Conservation (phyloP, 2,888 invertebrate species). For the Ethmia dodecea region DNA sequence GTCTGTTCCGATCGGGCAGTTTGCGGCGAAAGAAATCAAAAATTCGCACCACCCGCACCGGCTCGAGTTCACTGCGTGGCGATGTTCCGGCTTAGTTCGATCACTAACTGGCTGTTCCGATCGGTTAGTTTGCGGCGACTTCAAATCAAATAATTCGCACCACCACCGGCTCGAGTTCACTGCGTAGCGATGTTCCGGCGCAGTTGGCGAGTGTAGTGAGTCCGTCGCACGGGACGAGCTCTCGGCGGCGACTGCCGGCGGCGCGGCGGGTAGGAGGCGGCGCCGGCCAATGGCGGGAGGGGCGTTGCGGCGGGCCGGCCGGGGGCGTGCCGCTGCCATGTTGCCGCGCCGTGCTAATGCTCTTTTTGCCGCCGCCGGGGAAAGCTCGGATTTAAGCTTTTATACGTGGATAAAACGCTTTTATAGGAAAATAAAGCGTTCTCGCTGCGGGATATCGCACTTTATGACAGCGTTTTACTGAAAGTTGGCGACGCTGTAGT, state of each 20-base stretch:
- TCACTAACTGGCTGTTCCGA: conserved; percentile 1
- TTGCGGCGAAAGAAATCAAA: no score
- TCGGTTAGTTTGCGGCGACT: conserved; percentile 16
- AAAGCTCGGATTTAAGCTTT: conserved; percentile 76
- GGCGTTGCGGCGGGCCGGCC: conserved; percentile 25
- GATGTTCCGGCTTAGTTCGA: neutral
- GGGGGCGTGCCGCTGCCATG: conserved; percentile 68
- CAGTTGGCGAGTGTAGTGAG: conserved; percentile 19
- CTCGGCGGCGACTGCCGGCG: conserved; percentile 36
- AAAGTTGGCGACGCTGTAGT: conserved; percentile 67
- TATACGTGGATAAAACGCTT: conserved; percentile 77
- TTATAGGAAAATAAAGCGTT: conserved; percentile 76
- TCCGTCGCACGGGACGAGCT: conserved; percentile 31
- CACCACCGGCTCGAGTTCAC: no score
- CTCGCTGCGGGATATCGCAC: conserved; percentile 71
- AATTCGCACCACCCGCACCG: conserved; percentile 31
- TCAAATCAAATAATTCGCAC: no score
- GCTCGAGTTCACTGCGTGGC: conserved; percentile 9
- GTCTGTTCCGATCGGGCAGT: conserved; percentile 7
- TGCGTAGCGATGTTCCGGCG: conserved; percentile 21
- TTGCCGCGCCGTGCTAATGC: conserved; percentile 62
- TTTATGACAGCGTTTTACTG: conserved; percentile 71
- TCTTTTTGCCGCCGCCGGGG: conserved; percentile 73
- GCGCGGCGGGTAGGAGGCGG: conserved; percentile 24
- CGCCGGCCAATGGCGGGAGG: conserved; percentile 23